Evolutionary conservation across 2,888 invertebrate genomes (phyloP), one percentile per base, ranked within the genome.

Genomic region (Melanargia galathea): DNA sequence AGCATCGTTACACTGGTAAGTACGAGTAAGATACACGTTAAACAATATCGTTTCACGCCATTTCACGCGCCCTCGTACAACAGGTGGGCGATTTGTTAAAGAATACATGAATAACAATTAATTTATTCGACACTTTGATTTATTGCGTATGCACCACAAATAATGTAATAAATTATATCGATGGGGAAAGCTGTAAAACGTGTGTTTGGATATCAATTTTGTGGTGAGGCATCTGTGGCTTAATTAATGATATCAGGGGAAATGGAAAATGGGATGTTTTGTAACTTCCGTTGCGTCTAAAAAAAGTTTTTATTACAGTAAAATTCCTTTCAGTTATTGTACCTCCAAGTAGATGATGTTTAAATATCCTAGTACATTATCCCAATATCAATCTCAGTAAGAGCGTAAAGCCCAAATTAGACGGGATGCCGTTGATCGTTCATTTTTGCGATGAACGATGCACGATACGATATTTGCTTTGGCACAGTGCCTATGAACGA

Each of bases 101-200:
- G 56, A 62, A 62, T 62, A 62, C 35, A 62, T 62, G 62, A 62
- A 62, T 62, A 62, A 48, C 20, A 62, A 56, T 62, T 62, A 62
- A 62, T 62, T 55, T 55, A 52, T 60, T 60, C 60, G 52, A 60
- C 52, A 52, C 45, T 48, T 56, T 62, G 56, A 62, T 62, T 56
- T 62, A 62, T 48, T 30, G 45, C 20, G 48, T 49, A 43, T 48
- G 38, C 45, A 30, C 48, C 56, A 22, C 56, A 49, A 43, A 56
- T 62, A 56, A 40, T 30, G 49, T 49, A 48, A 58, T 58, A 58
- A 58, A 58, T 58, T 45, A 35, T 22, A 46, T 10, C 18, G 56
- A 56, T 56, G 49, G 30, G 30, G 55, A 49, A 24, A 11, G 46
- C 26, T 18, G 18, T 45, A 38, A 56, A n/a, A 56, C 45, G 38